Percentiles rank a stretch among this genome's conserved stretches.
Conservation (phyloP, 2,888 invertebrate genomes). For the Ochropleura leucogaster region DNA sequence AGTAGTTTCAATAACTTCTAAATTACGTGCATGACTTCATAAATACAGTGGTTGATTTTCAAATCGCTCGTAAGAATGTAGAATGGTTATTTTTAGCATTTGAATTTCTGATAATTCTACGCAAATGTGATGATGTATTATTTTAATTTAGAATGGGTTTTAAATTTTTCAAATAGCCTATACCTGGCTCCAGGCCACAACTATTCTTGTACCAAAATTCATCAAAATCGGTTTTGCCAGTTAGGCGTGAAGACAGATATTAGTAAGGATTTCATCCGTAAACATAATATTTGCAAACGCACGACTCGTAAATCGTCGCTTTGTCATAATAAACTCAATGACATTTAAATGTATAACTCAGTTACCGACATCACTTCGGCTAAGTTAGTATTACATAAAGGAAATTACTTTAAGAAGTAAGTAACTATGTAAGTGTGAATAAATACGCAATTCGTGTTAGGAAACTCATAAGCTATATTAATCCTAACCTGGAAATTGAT, state of each 20-base stretch:
- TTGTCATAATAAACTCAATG: constrained; percentile 28
- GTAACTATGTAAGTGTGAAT: constrained; percentile 27
- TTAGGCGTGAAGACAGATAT: too few relatives aligned
- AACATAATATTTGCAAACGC: not conserved
- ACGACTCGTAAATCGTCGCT: not conserved
- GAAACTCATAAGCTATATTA: constrained; percentile 36
- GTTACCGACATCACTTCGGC: constrained; percentile 15
- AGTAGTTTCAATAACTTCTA: constrained; percentile 29
- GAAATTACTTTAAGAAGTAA: constrained; percentile 44
- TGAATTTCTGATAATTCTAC: too few relatives aligned
- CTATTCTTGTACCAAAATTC: too few relatives aligned
- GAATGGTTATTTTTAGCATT: too few relatives aligned
- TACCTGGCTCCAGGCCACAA: too few relatives aligned
- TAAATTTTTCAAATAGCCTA: too few relatives aligned
- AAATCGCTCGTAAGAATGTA: not conserved
- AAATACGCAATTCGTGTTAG: constrained; percentile 28
- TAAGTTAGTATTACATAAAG: constrained; percentile 18
- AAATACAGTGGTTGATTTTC: constrained; percentile 14
- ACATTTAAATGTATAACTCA: constrained; percentile 21
- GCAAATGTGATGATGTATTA: too few relatives aligned
- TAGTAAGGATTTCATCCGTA: not conserved
- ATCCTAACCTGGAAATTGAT: constrained; percentile 23
- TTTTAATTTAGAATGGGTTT: too few relatives aligned
- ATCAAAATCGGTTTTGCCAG: too few relatives aligned
- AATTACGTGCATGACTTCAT: constrained; percentile 14